These are phyloP conservation scores for Equus przewalskii DNA, from an alignment of 2,113 vertebrate species.

Conservation along the genomic window DNA sequence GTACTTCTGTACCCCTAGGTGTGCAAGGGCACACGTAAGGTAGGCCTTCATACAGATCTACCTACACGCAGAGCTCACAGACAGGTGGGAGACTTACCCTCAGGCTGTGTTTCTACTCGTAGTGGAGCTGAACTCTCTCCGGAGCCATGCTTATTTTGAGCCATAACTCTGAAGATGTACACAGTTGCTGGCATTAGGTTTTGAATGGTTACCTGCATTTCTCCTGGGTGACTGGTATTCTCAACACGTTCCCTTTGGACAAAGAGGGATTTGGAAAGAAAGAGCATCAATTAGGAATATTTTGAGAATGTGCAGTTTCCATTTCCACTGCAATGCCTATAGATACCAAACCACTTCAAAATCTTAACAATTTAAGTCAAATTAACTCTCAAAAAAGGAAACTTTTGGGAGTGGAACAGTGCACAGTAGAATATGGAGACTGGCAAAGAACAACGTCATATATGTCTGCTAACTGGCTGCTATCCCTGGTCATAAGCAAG, in stretches of 20 bases:
- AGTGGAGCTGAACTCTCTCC: conserved; percentile 94
- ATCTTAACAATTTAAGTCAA: conserved; percentile 1
- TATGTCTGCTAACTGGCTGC: neutral
- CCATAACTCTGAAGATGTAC: conserved; percentile 95
- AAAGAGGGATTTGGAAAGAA: conserved; percentile 66
- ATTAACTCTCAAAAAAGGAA: neutral
- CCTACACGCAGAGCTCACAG: neutral
- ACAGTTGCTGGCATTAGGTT: conserved; percentile 97
- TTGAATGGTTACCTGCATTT: conserved; percentile 97
- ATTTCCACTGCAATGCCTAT: neutral
- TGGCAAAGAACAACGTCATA: neutral
- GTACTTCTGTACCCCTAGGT: neutral
- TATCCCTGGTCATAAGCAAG: neutral
- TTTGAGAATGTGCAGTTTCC: neutral
- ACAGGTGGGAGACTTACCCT: conserved; percentile 89
- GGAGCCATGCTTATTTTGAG: conserved; percentile 94
- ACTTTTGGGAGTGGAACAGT: neutral
- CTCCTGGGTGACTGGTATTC: conserved; percentile 95
- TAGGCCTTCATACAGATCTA: neutral
- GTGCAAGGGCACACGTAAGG: neutral
- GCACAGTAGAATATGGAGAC: neutral
- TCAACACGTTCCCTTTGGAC: conserved; percentile 94
- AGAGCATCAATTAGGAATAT: neutral
- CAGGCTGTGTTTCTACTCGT: conserved; percentile 96
- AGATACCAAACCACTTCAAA: neutral